Evolutionary conservation across 1,140 invertebrate genomes (phyloP).

Genomic region (Lucilia sericata): DNA sequence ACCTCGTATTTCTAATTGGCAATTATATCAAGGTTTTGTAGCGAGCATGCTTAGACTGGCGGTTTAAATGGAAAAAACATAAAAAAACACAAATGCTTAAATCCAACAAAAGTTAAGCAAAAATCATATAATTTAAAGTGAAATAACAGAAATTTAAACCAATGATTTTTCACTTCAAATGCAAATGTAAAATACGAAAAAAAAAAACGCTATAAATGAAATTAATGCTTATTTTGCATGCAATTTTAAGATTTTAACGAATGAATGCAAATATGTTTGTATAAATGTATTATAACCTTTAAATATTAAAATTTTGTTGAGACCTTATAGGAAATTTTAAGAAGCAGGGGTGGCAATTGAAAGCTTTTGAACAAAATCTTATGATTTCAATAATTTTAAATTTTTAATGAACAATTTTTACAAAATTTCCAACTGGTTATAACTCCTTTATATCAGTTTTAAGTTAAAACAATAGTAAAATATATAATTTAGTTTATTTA

Average conservation of each 20-base stretch:
- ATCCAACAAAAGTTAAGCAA: background rate
- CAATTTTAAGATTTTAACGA: background rate
- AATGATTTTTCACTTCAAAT: background rate
- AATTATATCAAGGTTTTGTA: constrained; percentile 20
- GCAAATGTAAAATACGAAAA: background rate
- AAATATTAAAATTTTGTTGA: background rate
- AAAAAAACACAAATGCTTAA: background rate
- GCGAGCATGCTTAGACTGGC: background rate
- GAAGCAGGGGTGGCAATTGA: too few species aligned
- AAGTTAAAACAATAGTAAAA: background rate
- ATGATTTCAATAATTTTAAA: too few species aligned
- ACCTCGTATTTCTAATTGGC: constrained; percentile 28
- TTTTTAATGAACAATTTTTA: too few species aligned
- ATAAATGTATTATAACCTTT: background rate
- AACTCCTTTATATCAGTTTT: too few species aligned
- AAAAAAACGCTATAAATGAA: background rate
- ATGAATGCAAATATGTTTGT: background rate
- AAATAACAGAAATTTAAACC: background rate
- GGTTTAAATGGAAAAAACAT: background rate
- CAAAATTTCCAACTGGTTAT: too few species aligned
- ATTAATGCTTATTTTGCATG: constrained; percentile 19
- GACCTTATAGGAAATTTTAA: too few species aligned
- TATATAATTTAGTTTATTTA: background rate
- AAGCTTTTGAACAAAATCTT: too few species aligned
- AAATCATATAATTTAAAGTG: background rate